These are phyloP conservation scores for Cephus cinctus DNA, from an alignment of 1,140 invertebrate genomes.

Conservation along the genomic window DNA sequence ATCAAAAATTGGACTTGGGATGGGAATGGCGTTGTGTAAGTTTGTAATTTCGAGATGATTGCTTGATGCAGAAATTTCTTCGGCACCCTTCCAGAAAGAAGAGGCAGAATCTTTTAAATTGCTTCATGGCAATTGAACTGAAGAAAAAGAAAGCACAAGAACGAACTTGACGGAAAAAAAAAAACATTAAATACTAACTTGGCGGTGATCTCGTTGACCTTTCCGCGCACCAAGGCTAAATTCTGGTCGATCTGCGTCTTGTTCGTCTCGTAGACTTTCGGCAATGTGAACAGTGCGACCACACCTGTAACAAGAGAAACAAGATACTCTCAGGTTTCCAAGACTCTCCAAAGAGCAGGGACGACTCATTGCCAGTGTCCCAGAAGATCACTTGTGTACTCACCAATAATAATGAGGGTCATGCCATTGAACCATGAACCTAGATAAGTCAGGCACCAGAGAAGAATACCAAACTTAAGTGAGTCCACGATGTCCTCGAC, in stretches of 20 bases:
- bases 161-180: neutral
- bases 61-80: no score
- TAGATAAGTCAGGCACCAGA: slow-evolving; percentile 95
- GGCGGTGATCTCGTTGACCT: slow-evolving; percentile 84
- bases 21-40: no score
- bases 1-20: no score
- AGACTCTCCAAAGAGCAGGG: neutral
- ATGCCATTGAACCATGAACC: slow-evolving; percentile 98
- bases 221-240: slow-evolving; percentile 80
- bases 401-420: slow-evolving; percentile 92
- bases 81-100: no score
- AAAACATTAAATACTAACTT: slow-evolving; percentile 65
- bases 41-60: no score
- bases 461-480: slow-evolving; percentile 86
- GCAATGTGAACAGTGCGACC: slow-evolving; percentile 90
- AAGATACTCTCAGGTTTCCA: neutral
- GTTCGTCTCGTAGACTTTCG: slow-evolving; percentile 97
- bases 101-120: slow-evolving; percentile 10
- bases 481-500: slow-evolving; percentile 97
- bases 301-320: slow-evolving; percentile 68
- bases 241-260: slow-evolving; percentile 95
- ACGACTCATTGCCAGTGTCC: neutral
- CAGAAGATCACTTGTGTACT: no score
- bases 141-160: no score
- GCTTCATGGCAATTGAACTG: neutral